Conservation (phyloP, 2,888 invertebrate genomes). For the Dimorphilus gyrociliatus region DNA sequence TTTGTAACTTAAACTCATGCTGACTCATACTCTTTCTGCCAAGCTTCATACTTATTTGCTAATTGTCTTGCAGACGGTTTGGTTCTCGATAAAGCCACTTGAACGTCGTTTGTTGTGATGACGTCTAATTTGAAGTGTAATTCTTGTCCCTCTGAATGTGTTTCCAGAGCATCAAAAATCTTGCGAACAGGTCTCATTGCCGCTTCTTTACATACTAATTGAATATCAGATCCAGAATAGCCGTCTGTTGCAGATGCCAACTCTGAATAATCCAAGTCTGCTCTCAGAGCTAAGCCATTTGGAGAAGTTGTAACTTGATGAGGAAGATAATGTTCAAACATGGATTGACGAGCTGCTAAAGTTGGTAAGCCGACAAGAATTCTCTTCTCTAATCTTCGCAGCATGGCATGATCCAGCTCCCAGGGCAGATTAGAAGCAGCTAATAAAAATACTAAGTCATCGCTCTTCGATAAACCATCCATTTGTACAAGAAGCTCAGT, state of each 20-base stretch:
- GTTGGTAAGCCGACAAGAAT: constrained; percentile 64
- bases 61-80: constrained; percentile 34
- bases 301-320: constrained; percentile 24
- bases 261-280: constrained; percentile 39
- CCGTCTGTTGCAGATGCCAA: constrained; percentile 41
- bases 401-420: constrained; percentile 73
- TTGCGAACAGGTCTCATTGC: constrained; percentile 62
- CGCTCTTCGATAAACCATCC: constrained; percentile 53
- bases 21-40: constrained; percentile 36
- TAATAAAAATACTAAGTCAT: constrained; percentile 55
- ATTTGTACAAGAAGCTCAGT: constrained; percentile 71
- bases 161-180: constrained; percentile 43
- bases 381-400: constrained; percentile 70
- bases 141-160: constrained; percentile 28
- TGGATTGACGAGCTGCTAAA: constrained; percentile 46
- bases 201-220: constrained; percentile 70
- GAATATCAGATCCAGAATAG: constrained; percentile 76
- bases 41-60: constrained; percentile 28
- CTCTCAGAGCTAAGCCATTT: constrained; percentile 35
- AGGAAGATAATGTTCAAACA: constrained; percentile 47
- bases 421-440: constrained; percentile 84
- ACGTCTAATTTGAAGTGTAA: constrained; percentile 31
- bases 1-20: no score
- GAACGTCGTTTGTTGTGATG: constrained; percentile 31
- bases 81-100: constrained; percentile 29